Evolutionary conservation across 2,797 vertebrate species (phyloP).

Genomic region (Enteromius afrohamiltoni): DNA sequence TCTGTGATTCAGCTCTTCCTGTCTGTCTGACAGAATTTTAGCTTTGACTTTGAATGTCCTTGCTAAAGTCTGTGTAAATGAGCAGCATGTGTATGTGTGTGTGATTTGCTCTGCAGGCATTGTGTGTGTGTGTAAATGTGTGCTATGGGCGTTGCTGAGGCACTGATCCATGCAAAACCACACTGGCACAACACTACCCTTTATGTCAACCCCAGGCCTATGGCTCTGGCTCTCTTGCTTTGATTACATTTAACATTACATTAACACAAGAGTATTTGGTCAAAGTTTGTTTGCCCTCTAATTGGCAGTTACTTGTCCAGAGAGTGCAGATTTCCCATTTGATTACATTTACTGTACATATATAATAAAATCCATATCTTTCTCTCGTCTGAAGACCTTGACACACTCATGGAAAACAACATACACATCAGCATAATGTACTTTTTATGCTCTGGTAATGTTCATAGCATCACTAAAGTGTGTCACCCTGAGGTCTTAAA

Average conservation of each 20-base stretch:
- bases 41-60: conserved; percentile 41
- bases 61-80: conserved; percentile 24
- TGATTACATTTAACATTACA: neutral
- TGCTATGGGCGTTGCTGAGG: conserved; percentile 27
- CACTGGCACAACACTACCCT: conserved; percentile 33
- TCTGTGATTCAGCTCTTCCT: neutral
- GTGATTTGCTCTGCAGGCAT: conserved; percentile 27
- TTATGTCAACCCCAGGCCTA: conserved; percentile 15
- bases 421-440: neutral
- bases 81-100: conserved; percentile 20
- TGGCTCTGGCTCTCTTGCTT: neutral
- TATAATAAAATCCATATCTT: neutral
- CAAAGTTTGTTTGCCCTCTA: neutral
- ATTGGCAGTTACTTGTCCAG: neutral
- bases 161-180: conserved; percentile 38
- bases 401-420: neutral
- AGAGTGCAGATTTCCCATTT: neutral
- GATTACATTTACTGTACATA: neutral
- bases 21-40: neutral
- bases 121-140: conserved; percentile 7
- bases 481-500: neutral
- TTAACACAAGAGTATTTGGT: neutral
- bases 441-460: neutral
- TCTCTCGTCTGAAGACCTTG: neutral
- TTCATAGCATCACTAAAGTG: neutral